Conservation (phyloP, 2,888 invertebrate species). For the Pocota personata region DNA sequence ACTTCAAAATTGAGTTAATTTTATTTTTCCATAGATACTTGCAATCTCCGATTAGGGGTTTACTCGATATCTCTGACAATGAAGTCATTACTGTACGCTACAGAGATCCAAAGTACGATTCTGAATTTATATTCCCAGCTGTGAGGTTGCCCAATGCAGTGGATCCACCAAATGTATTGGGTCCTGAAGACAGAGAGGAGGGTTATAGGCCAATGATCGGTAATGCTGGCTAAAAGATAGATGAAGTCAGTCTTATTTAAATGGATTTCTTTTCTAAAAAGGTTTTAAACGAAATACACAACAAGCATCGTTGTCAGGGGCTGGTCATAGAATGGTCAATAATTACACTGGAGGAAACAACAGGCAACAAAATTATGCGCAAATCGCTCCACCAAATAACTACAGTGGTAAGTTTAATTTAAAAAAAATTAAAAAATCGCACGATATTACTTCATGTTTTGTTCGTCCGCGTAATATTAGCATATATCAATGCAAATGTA, state of each 20-base stretch:
- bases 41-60: constrained; percentile 88
- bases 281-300: constrained; percentile 87
- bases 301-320: constrained; percentile 86
- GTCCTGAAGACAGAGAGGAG: constrained; percentile 89
- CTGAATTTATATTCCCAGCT: constrained; percentile 91
- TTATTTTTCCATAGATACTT: constrained; percentile 83
- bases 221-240: constrained; percentile 75
- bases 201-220: constrained; percentile 92
- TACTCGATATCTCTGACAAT: constrained; percentile 86
- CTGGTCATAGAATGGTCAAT: constrained; percentile 90
- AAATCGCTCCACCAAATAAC: constrained; percentile 60
- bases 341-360: constrained; percentile 82
- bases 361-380: constrained; percentile 69
- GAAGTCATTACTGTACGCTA: constrained; percentile 87
- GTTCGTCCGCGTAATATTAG: too few species aligned
- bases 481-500: too few species aligned
- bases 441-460: neutral
- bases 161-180: constrained; percentile 90
- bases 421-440: neutral
- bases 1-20: neutral
- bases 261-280: constrained; percentile 76
- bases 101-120: constrained; percentile 90
- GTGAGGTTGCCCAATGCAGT: constrained; percentile 86
- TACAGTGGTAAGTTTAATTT: constrained; percentile 52
- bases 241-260: neutral